Evolutionary conservation across 1,140 invertebrate species (phyloP).

Genomic region (Eupristina koningsbergeri): DNA sequence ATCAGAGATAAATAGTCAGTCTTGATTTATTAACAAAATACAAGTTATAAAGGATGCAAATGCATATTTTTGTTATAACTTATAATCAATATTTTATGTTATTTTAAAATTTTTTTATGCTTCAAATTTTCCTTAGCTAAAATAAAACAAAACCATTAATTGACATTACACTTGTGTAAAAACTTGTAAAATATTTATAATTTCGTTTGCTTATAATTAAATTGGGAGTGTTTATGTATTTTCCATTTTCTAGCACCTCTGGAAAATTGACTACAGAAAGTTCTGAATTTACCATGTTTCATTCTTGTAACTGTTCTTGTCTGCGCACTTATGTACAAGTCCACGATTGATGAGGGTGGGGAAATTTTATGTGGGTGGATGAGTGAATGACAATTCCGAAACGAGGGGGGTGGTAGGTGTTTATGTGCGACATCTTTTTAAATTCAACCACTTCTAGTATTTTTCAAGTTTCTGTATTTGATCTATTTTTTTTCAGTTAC

Average conservation of each 20-base stretch:
- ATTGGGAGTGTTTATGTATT: neutral
- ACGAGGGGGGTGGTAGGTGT: constrained; percentile 2
- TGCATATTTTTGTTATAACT: too few species aligned
- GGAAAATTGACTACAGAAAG: constrained; percentile 13
- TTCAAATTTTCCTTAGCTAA: too few species aligned
- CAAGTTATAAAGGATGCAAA: too few species aligned
- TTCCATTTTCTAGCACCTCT: neutral
- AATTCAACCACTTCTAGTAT: neutral
- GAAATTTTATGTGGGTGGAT: constrained; percentile 31
- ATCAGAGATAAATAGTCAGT: too few species aligned
- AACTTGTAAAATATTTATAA: too few species aligned
- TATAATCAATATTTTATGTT: too few species aligned
- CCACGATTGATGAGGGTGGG: neutral
- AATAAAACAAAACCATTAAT: too few species aligned
- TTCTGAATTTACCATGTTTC: neutral
- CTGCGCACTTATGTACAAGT: constrained; percentile 12
- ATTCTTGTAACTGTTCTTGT: neutral
- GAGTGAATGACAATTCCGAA: constrained; percentile 11
- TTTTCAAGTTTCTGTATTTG: constrained; percentile 15
- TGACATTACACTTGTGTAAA: too few species aligned
- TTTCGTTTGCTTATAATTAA: neutral
- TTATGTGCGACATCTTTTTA: constrained; percentile 39
- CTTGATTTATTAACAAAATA: too few species aligned
- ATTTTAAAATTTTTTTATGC: too few species aligned
- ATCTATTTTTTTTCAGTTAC: too few species aligned